phyloP scores from a whole-genome alignment of 2,888 invertebrate genomes.

The Nowickia ferox region DNA sequence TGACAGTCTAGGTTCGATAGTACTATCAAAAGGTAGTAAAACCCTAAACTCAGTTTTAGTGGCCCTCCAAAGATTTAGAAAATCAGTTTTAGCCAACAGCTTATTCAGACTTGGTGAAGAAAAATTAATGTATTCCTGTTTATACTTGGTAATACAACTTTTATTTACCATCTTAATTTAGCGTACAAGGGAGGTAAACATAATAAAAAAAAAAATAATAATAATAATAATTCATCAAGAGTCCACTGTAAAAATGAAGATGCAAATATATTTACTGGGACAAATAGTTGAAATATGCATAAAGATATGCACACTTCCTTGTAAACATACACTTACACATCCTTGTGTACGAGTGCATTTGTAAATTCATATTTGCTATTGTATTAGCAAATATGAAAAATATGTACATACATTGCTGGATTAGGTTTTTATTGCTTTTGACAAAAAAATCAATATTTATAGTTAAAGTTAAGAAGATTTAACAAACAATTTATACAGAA shows the following conservation, averaged over 20 bases:
- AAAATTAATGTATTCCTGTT: too few species aligned
- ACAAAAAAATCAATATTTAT: conserved; percentile 59
- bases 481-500: conserved; percentile 25
- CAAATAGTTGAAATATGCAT: background rate
- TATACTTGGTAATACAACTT: too few species aligned
- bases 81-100: too few species aligned
- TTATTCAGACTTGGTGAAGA: too few species aligned
- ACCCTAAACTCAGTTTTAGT: too few species aligned
- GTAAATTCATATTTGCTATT: conserved; percentile 52
- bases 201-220: background rate
- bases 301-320: background rate
- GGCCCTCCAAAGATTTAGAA: too few species aligned
- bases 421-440: conserved; percentile 48
- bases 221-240: background rate
- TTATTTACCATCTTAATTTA: too few species aligned
- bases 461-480: conserved; percentile 21
- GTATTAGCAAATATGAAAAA: conserved; percentile 54
- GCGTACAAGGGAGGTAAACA: too few species aligned
- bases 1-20: too few species aligned
- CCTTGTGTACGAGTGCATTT: conserved; percentile 2
- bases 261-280: background rate
- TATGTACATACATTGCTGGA: conserved; percentile 60
- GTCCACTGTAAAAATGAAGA: background rate
- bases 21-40: too few species aligned
- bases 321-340: background rate